Conservation (phyloP, 1,140 invertebrate genomes). For the Drosophila kohkoa region DNA sequence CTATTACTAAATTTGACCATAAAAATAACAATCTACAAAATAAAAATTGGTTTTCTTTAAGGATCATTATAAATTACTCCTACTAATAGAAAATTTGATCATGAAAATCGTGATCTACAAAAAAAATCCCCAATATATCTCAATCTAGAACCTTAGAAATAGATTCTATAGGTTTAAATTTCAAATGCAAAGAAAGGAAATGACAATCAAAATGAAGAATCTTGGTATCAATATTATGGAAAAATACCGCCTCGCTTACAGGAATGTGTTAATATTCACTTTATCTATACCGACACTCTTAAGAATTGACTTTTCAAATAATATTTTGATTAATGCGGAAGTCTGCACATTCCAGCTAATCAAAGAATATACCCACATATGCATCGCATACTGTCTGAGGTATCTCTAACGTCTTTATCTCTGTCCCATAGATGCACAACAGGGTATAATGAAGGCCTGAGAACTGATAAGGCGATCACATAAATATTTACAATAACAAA, state of each 20-base stretch:
- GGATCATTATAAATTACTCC: no score
- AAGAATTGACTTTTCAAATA: neutral
- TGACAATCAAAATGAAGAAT: no score
- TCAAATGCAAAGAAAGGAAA: no score
- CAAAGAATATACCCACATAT: neutral
- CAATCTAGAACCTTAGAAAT: no score
- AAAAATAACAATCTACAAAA: no score
- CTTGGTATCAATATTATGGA: no score
- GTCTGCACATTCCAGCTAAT: neutral
- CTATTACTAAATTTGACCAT: no score
- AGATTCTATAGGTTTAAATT: no score
- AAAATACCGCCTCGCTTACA: neutral
- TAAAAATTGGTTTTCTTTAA: no score
- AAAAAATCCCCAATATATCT: no score
- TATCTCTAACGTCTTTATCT: neutral
- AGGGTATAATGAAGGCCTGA: conserved; percentile 16
- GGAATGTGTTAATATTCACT: neutral
- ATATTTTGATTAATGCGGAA: neutral
- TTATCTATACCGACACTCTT: neutral
- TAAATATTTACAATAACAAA: conserved; percentile 19
- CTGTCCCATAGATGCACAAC: neutral
- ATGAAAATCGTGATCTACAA: no score
- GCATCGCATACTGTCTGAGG: neutral
- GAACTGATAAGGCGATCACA: conserved; percentile 13
- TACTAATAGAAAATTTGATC: no score